Percentiles rank a stretch among this genome's conserved stretches.
Evolutionary conservation across 2,113 vertebrate genomes (phyloP).

Genomic region (Takifugu bimaculatus): DNA sequence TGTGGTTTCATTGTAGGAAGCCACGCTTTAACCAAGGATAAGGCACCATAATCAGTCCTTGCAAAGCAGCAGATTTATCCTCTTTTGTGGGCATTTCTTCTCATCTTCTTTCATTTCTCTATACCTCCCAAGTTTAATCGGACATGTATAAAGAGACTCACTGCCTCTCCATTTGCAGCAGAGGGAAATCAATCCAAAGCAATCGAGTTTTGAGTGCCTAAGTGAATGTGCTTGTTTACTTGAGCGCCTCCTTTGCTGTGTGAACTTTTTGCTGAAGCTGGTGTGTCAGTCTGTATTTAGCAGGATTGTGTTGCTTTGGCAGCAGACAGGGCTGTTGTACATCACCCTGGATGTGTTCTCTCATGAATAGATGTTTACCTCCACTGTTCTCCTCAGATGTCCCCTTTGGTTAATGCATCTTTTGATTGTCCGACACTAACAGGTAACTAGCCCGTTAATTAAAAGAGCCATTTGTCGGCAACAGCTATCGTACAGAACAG

Average conservation of each 20-base stretch:
- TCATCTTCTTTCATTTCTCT: slow-evolving; percentile 31
- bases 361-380: slow-evolving; percentile 23
- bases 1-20: too few species aligned
- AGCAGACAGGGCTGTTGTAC: slow-evolving; percentile 55
- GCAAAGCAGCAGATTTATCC: slow-evolving; percentile 38
- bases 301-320: slow-evolving; percentile 38
- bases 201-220: slow-evolving; percentile 44
- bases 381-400: slow-evolving; percentile 10
- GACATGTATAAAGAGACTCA: slow-evolving; percentile 53
- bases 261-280: slow-evolving; percentile 21
- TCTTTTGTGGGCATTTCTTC: slow-evolving; percentile 43
- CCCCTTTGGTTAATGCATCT: too few species aligned
- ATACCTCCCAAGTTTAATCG: slow-evolving; percentile 51
- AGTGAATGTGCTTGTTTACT: slow-evolving; percentile 20
- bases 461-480: too few species aligned
- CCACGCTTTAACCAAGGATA: too few species aligned
- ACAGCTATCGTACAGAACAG: too few species aligned
- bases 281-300: slow-evolving; percentile 12
- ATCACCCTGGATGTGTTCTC: slow-evolving; percentile 46
- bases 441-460: too few species aligned
- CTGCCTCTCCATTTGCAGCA: slow-evolving; percentile 41
- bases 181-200: slow-evolving; percentile 62
- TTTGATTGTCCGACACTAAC: too few species aligned
- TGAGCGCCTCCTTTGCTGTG: slow-evolving; percentile 10
- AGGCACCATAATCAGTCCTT: neutral